Evolutionary conservation across 2,797 vertebrate species (phyloP).

Genomic region (Platyrinchus mystaceus): DNA sequence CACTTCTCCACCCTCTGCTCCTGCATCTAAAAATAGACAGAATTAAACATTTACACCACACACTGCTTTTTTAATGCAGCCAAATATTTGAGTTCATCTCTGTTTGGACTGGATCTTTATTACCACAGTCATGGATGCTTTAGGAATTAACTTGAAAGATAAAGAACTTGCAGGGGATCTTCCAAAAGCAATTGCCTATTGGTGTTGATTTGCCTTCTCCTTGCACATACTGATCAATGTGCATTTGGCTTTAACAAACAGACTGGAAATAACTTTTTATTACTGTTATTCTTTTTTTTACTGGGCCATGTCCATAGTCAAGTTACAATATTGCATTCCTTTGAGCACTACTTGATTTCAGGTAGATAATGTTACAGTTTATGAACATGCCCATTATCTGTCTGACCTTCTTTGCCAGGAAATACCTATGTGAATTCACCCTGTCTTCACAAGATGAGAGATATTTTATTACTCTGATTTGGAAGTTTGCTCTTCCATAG

Average conservation of each 20-base stretch:
- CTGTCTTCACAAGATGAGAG: not conserved
- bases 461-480: not conserved
- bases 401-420: not conserved
- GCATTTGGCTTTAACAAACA: not conserved
- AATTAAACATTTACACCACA: not conserved
- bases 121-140: not conserved
- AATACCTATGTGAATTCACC: not conserved
- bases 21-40: conserved; percentile 64
- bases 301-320: not conserved
- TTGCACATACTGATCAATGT: not conserved
- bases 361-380: not conserved
- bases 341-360: not conserved
- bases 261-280: not conserved
- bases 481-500: not conserved
- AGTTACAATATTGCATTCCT: not conserved
- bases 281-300: not conserved
- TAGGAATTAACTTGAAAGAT: not conserved
- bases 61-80: not conserved
- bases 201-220: not conserved
- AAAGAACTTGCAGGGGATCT: not conserved
- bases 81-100: not conserved
- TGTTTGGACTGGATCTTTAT: not conserved
- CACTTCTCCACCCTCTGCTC: conserved; percentile 70
- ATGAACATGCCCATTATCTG: not conserved
- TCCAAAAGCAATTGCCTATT: not conserved